Base-by-base conservation (phyloP, 1,140 invertebrate genomes). In the Formica exsecta region DNA sequence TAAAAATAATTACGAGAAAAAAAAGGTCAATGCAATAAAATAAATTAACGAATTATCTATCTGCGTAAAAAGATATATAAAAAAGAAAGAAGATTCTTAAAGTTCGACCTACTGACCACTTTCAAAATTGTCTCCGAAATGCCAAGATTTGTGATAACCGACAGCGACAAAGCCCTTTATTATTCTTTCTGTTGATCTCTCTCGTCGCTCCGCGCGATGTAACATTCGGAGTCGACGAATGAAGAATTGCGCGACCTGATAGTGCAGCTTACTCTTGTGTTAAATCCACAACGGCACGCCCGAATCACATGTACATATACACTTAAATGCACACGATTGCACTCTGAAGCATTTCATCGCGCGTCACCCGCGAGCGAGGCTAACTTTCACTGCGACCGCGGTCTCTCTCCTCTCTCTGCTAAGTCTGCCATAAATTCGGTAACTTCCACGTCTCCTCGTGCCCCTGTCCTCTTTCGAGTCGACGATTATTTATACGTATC, bases 371-470 rank as follows among this genome's bases (percentile, higher is more conserved):
- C 51, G 44, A 61, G 36, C 64, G 61, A 64, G 86, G 61, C 59
- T 57, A 83, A 90, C 89, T 90, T 89, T 89, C 89, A 89, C 88
- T 75, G 83, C 22, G 44, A 54, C 41, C 54, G 71, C 66, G 62
- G n/a, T 13, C 16, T 88, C 61, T 80, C 59, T n/a, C 62, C 51
- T 85, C 32, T 51, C 61, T 62, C 73, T n/a, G 32, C 54, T 83
- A 68, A 48, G 29, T 76, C 4, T 48, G 73, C 41, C 51, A 62
- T 87, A 89, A 90, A 90, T 90, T 90, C 41, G 87, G 87, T 84
- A 86, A 88, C 59, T 44, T 86, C 86, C 70, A 71, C 86, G 41
- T 51, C 73, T 25, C 32, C 68, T 87, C 59, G 6, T 57, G 11
- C 16, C 61, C 32, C 41, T 71, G 59, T 79, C 32, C 86, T 74